Conservation (phyloP, 2,888 invertebrate genomes). For the Abrostola tripartita region DNA sequence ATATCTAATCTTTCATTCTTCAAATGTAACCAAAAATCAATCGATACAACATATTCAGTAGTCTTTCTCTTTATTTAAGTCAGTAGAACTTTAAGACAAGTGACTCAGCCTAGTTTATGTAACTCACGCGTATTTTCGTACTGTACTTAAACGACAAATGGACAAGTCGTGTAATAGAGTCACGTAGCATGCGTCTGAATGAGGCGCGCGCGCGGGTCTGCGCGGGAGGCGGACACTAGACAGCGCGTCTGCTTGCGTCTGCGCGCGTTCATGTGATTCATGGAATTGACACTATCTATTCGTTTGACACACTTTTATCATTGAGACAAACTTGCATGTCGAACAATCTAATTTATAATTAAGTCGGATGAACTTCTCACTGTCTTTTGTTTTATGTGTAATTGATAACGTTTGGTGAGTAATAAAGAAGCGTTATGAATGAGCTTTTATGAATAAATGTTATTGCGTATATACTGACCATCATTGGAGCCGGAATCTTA, state of each 20-base stretch:
- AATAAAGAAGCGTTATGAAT: neutral
- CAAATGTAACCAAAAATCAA: too few relatives aligned
- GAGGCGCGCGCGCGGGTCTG: conserved; percentile 11
- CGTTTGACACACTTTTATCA: conserved; percentile 18
- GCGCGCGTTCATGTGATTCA: conserved; percentile 29
- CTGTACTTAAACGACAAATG: neutral
- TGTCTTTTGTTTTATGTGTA: conserved; percentile 1
- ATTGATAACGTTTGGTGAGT: neutral
- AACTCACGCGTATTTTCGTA: neutral
- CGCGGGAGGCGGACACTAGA: conserved; percentile 21
- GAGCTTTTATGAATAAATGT: neutral
- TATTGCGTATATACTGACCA: too few relatives aligned
- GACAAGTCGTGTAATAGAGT: conserved; percentile 6
- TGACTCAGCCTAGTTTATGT: too few relatives aligned
- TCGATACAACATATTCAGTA: too few relatives aligned
- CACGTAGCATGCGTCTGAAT: conserved; percentile 3
- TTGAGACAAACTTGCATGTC: neutral
- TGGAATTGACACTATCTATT: conserved; percentile 34
- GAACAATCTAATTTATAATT: neutral
- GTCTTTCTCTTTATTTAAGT: too few relatives aligned
- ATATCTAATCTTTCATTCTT: neutral
- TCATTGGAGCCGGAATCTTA: too few relatives aligned
- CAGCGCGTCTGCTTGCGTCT: conserved; percentile 37
- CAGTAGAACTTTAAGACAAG: too few relatives aligned
- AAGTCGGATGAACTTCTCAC: neutral